Conservation (phyloP, 2,888 invertebrate species). For the Diloba caeruleocephala region DNA sequence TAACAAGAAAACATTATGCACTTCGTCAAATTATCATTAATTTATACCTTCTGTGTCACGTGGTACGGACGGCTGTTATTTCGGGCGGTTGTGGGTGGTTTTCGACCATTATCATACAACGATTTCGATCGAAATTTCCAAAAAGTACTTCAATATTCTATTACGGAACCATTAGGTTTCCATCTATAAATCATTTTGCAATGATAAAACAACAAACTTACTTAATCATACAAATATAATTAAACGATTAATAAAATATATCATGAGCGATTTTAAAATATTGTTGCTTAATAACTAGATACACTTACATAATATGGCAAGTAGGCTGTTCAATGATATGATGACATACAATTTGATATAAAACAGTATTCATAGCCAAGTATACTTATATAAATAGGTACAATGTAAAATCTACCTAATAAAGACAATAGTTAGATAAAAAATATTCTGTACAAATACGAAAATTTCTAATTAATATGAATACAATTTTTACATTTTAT, state of each 20-base stretch:
- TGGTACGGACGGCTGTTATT: slow-evolving; percentile 30
- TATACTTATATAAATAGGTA: slow-evolving; percentile 29
- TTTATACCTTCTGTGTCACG: slow-evolving; percentile 23
- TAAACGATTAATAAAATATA: slow-evolving; percentile 24
- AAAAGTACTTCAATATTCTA: slow-evolving; percentile 3
- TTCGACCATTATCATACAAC: no score
- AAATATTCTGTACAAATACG: slow-evolving; percentile 62
- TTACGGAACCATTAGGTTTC: slow-evolving; percentile 6
- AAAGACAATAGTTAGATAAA: slow-evolving; percentile 49
- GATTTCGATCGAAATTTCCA: slow-evolving; percentile 7
- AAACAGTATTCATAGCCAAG: slow-evolving; percentile 57
- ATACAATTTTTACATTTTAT: slow-evolving; percentile 55
- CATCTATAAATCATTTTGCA: slow-evolving; percentile 15
- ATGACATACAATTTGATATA: slow-evolving; percentile 51
- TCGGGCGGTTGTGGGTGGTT: slow-evolving; percentile 15
- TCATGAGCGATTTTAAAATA: slow-evolving; percentile 41
- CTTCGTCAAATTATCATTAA: no score
- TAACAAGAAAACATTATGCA: no score
- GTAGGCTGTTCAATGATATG: slow-evolving; percentile 50
- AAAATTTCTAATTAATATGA: slow-evolving; percentile 57
- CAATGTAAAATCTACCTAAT: slow-evolving; percentile 39
- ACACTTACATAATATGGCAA: slow-evolving; percentile 55
- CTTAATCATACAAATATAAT: slow-evolving; percentile 15
- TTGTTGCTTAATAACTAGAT: slow-evolving; percentile 55
- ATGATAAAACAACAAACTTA: slow-evolving; percentile 11